Base-by-base conservation (phyloP, 2,113 vertebrate species). In the Cariama cristata region DNA sequence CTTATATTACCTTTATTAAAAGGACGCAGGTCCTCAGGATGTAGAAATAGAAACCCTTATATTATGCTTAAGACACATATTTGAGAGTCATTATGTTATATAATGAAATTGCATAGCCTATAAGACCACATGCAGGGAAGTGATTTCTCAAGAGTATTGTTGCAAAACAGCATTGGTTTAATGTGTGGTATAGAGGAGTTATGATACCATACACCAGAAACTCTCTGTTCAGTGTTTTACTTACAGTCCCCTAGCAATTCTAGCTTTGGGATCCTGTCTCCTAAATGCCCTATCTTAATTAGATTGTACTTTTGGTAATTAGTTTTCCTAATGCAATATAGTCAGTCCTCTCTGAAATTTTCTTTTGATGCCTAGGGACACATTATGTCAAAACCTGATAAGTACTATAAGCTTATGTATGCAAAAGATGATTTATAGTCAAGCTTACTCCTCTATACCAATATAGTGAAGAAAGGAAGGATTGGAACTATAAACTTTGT, bases 301-400 rank as follows among this genome's bases (percentile, higher is more conserved):
- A 95, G 96, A 91, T 89, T 92, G 73, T 91, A 74, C 83, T 91
- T 93, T 58, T 92, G 59, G 71, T 98, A 97, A 97, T 97, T 98
- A 96, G 91, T 89, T 97, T 93, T 97, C 42, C 60, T 93, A 93
- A 91, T 73, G 85, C 80, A 94, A 69, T 94, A 79, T 16, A 93
- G 49, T 55, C 40, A 73, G 87, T 62, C 49, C 49, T 86, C 38
- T 81, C 88, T 73, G 80, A 97, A 89, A 49, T 92, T 85, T 93
- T 95, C 60, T 91, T 80, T 68, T 52, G 23, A 66, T 79, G 71
- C 67, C 75, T 79, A 72, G 93, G 79, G 92, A 94, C 56, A 30
- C 35, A 26, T 79, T 53, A 50, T 82, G 63, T 88, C 76, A 90
- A 93, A 97, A 90, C 42, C 50, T 88, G 64, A 73, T 38, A 60